Percentiles rank a stretch among this genome's conserved stretches.
phyloP scores from a whole-genome alignment of 2,113 vertebrate genomes.

The Tachysurus vachellii region DNA sequence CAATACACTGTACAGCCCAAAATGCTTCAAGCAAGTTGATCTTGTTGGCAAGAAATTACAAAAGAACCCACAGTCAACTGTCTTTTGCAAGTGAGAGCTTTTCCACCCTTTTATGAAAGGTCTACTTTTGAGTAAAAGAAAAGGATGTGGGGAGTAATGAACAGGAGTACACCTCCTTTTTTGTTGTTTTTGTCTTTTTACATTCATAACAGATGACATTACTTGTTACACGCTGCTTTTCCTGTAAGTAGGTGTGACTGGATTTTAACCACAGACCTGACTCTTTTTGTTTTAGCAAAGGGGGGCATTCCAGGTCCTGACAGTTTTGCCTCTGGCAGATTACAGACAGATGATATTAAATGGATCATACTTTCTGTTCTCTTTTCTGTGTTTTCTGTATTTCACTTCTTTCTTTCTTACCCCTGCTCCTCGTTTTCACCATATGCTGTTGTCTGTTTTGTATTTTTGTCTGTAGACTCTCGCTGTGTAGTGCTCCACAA shows the following conservation, averaged over 20 bases:
- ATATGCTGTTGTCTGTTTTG: background rate
- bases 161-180: background rate
- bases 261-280: conserved; percentile 18
- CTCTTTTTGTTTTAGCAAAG: conserved; percentile 11
- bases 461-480: background rate
- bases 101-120: background rate
- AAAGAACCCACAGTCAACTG: background rate
- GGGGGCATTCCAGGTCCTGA: conserved; percentile 49
- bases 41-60: background rate
- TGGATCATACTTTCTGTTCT: conserved; percentile 39
- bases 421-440: background rate
- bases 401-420: conserved; percentile 39
- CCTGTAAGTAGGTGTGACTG: conserved; percentile 36
- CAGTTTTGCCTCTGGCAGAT: conserved; percentile 41
- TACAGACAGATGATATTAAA: conserved; percentile 41
- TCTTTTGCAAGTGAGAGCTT: background rate
- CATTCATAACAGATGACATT: background rate
- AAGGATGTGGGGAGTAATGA: background rate
- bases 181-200: background rate
- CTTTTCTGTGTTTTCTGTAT: conserved; percentile 14
- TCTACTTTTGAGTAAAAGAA: background rate
- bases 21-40: background rate
- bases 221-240: conserved; percentile 3
- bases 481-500: background rate
- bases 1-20: background rate